Evolutionary conservation across 2,113 vertebrate genomes (phyloP).

Genomic region (Picathartes gymnocephalus): DNA sequence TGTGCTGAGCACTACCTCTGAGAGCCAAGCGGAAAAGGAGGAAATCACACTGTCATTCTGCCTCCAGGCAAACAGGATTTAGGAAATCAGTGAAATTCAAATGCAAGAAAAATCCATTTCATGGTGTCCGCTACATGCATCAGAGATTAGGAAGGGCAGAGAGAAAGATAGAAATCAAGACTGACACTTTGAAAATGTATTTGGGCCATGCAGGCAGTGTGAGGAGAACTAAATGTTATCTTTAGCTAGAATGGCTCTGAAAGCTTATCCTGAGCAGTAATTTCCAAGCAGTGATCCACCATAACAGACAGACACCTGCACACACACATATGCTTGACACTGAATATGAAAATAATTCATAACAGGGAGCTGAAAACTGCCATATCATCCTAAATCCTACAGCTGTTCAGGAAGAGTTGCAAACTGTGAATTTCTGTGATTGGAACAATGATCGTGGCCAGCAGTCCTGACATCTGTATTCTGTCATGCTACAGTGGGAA

Average conservation of each 20-base stretch:
- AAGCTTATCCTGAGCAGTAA: not conserved
- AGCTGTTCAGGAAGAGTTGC: not conserved
- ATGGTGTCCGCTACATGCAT: not conserved
- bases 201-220: not conserved
- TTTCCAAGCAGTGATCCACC: not conserved
- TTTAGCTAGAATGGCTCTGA: not conserved
- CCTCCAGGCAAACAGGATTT: not conserved
- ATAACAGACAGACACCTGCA: not conserved
- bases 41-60: not conserved
- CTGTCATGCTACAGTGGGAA: not conserved
- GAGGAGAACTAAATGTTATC: not conserved
- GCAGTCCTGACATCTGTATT: not conserved
- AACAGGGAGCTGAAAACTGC: not conserved
- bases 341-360: not conserved
- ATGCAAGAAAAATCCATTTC: slow-evolving; percentile 17
- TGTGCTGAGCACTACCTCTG: not conserved
- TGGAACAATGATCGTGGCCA: not conserved
- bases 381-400: not conserved
- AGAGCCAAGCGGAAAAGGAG: not conserved
- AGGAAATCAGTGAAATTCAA: slow-evolving; percentile 20
- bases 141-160: not conserved
- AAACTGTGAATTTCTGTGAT: not conserved
- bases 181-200: not conserved
- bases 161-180: not conserved
- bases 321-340: rapidly evolving